phyloP scores from a whole-genome alignment of 2,113 vertebrate genomes.

The Etia nguti region DNA sequence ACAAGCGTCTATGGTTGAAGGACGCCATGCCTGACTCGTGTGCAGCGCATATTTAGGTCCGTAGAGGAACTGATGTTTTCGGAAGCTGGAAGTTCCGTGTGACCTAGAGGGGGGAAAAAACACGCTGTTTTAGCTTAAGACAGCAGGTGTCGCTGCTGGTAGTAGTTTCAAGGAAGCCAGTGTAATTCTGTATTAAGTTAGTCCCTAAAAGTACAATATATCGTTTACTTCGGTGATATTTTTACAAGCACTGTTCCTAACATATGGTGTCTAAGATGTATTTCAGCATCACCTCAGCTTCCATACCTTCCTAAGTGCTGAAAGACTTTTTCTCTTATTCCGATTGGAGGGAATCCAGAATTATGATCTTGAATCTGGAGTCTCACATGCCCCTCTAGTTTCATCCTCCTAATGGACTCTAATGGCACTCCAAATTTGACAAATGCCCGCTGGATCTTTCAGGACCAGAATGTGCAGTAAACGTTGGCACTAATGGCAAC shows the following conservation, averaged over 20 bases:
- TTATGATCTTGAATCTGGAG: conserved; percentile 3
- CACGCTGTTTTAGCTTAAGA: not conserved
- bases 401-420: conserved; percentile 46
- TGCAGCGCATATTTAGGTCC: conserved; percentile 3
- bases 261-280: not conserved
- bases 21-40: conserved; percentile 49
- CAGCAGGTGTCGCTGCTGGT: conserved; percentile 39
- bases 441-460: conserved; percentile 12
- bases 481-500: conserved; percentile 13
- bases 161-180: not conserved
- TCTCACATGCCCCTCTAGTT: not conserved
- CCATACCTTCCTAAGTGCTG: not conserved
- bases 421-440: conserved; percentile 34
- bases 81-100: not conserved
- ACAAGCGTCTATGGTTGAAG: conserved; percentile 15
- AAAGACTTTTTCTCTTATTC: not conserved
- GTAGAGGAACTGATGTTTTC: not conserved
- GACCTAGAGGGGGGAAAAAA: rapidly evolving
- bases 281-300: not conserved
- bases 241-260: not conserved
- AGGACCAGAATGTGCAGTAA: conserved; percentile 11
- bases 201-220: not conserved
- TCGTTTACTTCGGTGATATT: not conserved
- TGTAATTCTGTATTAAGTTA: not conserved
- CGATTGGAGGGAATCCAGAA: conserved; percentile 15